These are phyloP conservation scores for Megaceryle maxima DNA, from an alignment of 2,113 vertebrate species.

Conservation along the genomic window DNA sequence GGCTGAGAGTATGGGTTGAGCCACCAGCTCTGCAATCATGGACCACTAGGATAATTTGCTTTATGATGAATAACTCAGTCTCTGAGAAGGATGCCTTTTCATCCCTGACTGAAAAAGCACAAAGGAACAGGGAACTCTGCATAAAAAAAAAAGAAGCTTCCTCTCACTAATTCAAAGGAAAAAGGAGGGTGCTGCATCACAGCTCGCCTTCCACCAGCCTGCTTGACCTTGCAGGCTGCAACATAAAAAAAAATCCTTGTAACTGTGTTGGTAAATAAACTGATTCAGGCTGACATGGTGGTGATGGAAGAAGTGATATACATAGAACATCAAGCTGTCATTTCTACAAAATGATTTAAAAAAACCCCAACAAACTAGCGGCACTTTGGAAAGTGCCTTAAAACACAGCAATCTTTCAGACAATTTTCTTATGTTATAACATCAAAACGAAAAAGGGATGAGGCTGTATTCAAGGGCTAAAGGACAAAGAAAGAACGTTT, in stretches of 20 bases:
- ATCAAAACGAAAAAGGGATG: not conserved
- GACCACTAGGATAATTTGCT: not conserved
- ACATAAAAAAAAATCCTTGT: not conserved
- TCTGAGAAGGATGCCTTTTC: not conserved
- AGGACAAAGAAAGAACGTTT: not conserved
- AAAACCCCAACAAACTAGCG: not conserved
- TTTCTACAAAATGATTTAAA: not conserved
- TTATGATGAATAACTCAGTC: not conserved
- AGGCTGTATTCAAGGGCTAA: not conserved
- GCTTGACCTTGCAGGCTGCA: constrained; percentile 28
- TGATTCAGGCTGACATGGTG: not conserved
- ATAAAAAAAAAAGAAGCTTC: not conserved
- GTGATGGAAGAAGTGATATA: constrained; percentile 33
- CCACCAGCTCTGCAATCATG: not conserved
- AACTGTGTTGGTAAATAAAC: constrained; percentile 2
- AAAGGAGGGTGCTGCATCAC: not conserved
- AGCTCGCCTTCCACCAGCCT: not conserved
- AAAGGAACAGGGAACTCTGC: not conserved
- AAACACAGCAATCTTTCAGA: constrained; percentile 24
- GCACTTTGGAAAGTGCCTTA: constrained; percentile 9
- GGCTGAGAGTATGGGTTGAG: not conserved
- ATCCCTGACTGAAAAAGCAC: not conserved
- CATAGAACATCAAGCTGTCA: constrained; percentile 16
- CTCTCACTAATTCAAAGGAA: not conserved
- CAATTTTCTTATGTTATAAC: constrained; percentile 1